Base-by-base conservation (phyloP, 35 echinoderm and acorn worm genomes). In the Amphiura filiformis region DNA sequence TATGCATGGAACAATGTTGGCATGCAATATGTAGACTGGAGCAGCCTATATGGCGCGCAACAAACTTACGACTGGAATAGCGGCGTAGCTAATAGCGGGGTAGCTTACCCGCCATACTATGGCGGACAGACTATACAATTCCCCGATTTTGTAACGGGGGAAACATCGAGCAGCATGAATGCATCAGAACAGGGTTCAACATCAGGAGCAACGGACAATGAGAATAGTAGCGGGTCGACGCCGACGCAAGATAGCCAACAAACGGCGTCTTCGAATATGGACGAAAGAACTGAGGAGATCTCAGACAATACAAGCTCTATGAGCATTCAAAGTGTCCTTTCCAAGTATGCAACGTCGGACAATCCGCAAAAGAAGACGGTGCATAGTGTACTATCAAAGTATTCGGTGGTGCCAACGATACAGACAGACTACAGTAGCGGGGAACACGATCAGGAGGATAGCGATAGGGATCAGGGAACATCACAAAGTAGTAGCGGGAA, bases 291-390 rank as follows among this genome's bases (percentile, higher is more conserved):
- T 70, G 61, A 70, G 28, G 61, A 70, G 26, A 70, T 70, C 28
- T 70, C 61, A 70, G 61, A 70, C 26, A 70, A 70, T n/a, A 70
- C 61, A 30, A 52, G 61, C 61, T 70, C 61, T 4, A 70, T 70
- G 61, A 11, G 61, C 26, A n/a, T 70, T 70, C 61, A 70, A 70
- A 70, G 61, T 70, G 61, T 70, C 61, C 61, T 70, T 70, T 70
- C 9, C 7, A 70, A 70, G 26, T 70, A 70, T 70, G 61, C 61
- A 70, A 70, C 9, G 9, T 15, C 61, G 26, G 26, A 70, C 17
- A 70, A n/a, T 70, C 61, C 61, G 26, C 61, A 70, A 70, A 70
- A 5, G 1, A 70, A 70, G 11, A 70, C 61, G 11, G 26, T 70
- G 61, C 61, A 70, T 15, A 70, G 61, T n/a, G 61, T 70, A n/a